Evolutionary conservation across 2,888 invertebrate genomes (phyloP).

Genomic region (Melipona bicolor): DNA sequence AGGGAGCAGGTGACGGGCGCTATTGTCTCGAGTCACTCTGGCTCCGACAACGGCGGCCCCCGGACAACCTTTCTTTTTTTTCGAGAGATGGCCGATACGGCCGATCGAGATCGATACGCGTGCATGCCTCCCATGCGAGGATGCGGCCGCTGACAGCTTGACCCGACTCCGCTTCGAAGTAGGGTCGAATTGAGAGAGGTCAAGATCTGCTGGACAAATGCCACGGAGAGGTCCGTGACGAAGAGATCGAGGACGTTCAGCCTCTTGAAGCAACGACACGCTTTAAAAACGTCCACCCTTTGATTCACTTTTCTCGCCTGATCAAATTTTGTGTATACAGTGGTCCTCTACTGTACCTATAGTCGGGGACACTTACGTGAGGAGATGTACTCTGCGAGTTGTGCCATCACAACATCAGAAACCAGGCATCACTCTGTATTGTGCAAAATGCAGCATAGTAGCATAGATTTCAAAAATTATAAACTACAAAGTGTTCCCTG

Average conservation of each 20-base stretch:
- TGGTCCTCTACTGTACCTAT: too few relatives aligned
- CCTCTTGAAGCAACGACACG: constrained; percentile 19
- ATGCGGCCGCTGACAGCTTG: constrained; percentile 70
- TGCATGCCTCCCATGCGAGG: constrained; percentile 31
- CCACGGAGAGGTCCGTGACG: constrained; percentile 64
- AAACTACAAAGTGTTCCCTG: too few relatives aligned
- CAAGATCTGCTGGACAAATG: constrained; percentile 76
- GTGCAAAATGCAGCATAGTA: too few relatives aligned
- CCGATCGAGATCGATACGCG: constrained; percentile 74
- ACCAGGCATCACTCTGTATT: too few relatives aligned
- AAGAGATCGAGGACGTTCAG: constrained; percentile 58
- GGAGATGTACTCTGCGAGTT: too few relatives aligned
- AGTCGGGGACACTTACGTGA: too few relatives aligned
- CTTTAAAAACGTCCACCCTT: too few relatives aligned
- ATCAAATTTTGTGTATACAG: too few relatives aligned
- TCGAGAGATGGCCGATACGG: constrained; percentile 70
- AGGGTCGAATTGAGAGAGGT: constrained; percentile 75
- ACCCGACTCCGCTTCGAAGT: constrained; percentile 43
- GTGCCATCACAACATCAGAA: too few relatives aligned
- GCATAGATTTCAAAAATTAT: too few relatives aligned
- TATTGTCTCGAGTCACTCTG: constrained; percentile 75
- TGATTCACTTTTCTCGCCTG: too few relatives aligned
- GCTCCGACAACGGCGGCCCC: constrained; percentile 62
- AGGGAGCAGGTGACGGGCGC: constrained; percentile 66
- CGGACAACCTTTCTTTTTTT: constrained; percentile 59